These are phyloP conservation scores for Drosophila mayaguana DNA, from an alignment of 2,888 invertebrate genomes.

Conservation along the genomic window DNA sequence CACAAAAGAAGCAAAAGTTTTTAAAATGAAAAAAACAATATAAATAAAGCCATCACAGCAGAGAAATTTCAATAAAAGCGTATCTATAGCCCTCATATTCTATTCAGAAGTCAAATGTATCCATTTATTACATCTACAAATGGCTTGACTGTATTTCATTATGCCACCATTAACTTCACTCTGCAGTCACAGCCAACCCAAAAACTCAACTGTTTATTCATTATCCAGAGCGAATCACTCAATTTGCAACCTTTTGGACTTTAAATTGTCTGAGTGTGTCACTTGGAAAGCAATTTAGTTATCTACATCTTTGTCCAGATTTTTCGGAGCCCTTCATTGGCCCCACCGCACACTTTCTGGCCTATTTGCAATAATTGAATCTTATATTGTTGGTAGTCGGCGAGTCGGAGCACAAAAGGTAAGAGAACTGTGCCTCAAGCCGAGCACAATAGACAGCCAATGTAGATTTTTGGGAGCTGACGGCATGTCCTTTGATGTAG, in stretches of 20 bases:
- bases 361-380: conserved; percentile 71
- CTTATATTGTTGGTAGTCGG: conserved; percentile 50
- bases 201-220: conserved; percentile 26
- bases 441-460: conserved; percentile 53
- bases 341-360: conserved; percentile 40
- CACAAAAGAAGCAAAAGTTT: neutral
- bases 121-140: neutral
- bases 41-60: neutral
- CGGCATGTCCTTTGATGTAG: conserved; percentile 69
- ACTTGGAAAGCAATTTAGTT: conserved; percentile 60
- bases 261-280: conserved; percentile 49
- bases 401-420: conserved; percentile 55
- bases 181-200: neutral
- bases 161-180: conserved; percentile 4
- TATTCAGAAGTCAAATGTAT: neutral
- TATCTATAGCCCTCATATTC: neutral
- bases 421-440: conserved; percentile 43
- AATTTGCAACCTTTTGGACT: conserved; percentile 50
- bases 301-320: conserved; percentile 56
- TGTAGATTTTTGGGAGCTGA: conserved; percentile 26
- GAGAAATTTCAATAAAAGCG: neutral
- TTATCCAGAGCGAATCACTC: conserved; percentile 48
- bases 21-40: neutral
- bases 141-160: neutral
- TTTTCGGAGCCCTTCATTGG: conserved; percentile 23